Evolutionary conservation across 2,113 vertebrate genomes (phyloP).

Genomic region (Ochotona curzoniae): DNA sequence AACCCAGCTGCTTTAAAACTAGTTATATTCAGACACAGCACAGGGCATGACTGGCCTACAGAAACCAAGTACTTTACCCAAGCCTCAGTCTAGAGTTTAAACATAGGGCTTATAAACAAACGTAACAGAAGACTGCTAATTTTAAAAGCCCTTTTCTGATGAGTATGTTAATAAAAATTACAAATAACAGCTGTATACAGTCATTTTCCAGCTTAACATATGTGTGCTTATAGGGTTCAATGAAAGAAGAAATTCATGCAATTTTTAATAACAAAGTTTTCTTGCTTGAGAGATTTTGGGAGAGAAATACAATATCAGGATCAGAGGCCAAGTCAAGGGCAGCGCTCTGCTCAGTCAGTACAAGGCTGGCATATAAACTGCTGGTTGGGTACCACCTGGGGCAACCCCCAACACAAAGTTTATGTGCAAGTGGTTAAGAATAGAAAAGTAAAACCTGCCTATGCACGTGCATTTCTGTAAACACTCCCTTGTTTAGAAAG

Average conservation of each 20-base stretch:
- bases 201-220: slow-evolving; percentile 62
- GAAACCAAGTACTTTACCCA: slow-evolving; percentile 48
- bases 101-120: slow-evolving; percentile 55
- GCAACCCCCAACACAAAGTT: slow-evolving; percentile 46
- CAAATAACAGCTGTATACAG: slow-evolving; percentile 27
- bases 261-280: slow-evolving; percentile 61
- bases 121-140: not conserved
- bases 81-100: slow-evolving; percentile 52
- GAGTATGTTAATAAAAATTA: slow-evolving; percentile 63
- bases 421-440: slow-evolving; percentile 53
- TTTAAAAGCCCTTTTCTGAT: slow-evolving; percentile 54
- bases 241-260: slow-evolving; percentile 68
- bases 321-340: slow-evolving; percentile 58
- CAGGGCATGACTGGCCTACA: slow-evolving; percentile 4
- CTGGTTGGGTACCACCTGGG: slow-evolving; percentile 11
- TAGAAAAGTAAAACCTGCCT: slow-evolving; percentile 57
- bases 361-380: slow-evolving; percentile 47
- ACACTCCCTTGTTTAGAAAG: slow-evolving; percentile 52
- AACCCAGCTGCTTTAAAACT: slow-evolving; percentile 13
- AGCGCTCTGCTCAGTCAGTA: slow-evolving; percentile 51
- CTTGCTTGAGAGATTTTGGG: slow-evolving; percentile 38
- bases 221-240: slow-evolving; percentile 45
- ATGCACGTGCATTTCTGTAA: slow-evolving; percentile 61
- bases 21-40: slow-evolving; percentile 37
- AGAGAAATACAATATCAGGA: not conserved